A percentile compares a stretch with the other conserved stretches of the same genome.
Conservation (phyloP, 2,888 invertebrate genomes). For the Podotricha telesiphe region DNA sequence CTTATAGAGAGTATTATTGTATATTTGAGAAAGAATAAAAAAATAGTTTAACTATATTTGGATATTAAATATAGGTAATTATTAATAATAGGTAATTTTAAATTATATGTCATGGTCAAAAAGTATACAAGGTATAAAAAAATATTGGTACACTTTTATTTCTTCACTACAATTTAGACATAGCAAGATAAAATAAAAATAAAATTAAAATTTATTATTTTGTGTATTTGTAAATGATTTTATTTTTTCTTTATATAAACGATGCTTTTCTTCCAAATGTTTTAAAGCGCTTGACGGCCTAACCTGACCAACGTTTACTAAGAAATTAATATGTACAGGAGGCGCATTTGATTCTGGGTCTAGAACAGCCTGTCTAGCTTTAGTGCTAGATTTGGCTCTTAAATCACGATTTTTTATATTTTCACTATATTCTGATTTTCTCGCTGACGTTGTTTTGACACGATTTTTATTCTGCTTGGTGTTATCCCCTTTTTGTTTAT, state of each 20-base stretch:
- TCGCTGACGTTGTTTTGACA: slow-evolving; percentile 34
- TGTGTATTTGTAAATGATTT: slow-evolving; percentile 58
- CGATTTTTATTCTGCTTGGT: slow-evolving; percentile 33
- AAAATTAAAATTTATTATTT: slow-evolving; percentile 29
- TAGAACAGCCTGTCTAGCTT: slow-evolving; percentile 56
- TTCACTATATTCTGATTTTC: slow-evolving; percentile 35
- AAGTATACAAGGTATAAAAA: neutral
- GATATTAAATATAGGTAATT: neutral
- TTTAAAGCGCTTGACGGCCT: slow-evolving; percentile 65
- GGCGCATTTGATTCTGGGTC: slow-evolving; percentile 49
- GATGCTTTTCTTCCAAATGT: slow-evolving; percentile 73
- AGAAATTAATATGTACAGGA: slow-evolving; percentile 71
- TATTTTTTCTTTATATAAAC: slow-evolving; percentile 73
- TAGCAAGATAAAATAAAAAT: slow-evolving; percentile 14
- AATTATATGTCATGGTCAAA: neutral
- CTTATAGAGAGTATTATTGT: no score
- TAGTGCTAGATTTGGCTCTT: slow-evolving; percentile 54
- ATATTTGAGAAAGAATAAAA: no score
- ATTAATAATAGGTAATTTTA: neutral
- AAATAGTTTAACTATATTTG: no score
- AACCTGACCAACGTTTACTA: slow-evolving; percentile 66
- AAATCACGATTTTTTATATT: slow-evolving; percentile 41
- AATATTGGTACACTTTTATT: neutral
- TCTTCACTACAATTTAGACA: neutral
- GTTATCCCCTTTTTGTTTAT: slow-evolving; percentile 39